These are phyloP conservation scores for Capra hircus DNA, from an alignment of 2,113 vertebrate species.

Conservation along the genomic window DNA sequence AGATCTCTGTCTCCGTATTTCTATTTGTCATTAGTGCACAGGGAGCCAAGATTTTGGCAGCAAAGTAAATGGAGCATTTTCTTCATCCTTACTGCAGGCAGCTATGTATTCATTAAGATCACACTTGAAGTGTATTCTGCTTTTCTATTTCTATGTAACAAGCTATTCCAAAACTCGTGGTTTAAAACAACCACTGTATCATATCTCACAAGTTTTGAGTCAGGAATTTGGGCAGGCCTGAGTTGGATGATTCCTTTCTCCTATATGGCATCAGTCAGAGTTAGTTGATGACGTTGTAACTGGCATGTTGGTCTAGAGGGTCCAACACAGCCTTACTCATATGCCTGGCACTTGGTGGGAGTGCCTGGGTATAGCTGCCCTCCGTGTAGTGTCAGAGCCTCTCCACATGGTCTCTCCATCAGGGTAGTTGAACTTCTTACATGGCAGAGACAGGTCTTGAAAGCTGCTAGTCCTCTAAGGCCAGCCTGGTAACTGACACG, in stretches of 20 bases:
- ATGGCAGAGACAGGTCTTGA: not conserved
- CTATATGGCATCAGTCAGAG: not conserved
- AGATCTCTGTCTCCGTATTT: not conserved
- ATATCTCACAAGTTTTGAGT: not conserved
- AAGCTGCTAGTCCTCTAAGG: not conserved
- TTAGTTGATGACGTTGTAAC: not conserved
- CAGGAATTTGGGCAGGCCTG: not conserved
- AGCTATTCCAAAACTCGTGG: not conserved
- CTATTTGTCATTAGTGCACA: not conserved
- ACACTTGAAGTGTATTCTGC: not conserved
- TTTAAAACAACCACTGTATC: not conserved
- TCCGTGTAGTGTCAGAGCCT: not conserved
- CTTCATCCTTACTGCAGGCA: not conserved
- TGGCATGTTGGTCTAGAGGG: not conserved
- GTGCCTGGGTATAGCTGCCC: not conserved
- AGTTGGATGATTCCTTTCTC: not conserved
- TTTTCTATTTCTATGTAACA: not conserved
- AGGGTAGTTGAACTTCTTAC: not conserved
- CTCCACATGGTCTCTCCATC: not conserved
- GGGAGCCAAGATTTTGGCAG: not conserved
- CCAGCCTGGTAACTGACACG: not conserved
- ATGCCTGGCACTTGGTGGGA: not conserved
- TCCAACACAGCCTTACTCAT: not conserved
- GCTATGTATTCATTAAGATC: not conserved
- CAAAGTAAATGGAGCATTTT: not conserved